phyloP scores from a whole-genome alignment of 2,888 invertebrate species.

The Suillia variegata region DNA sequence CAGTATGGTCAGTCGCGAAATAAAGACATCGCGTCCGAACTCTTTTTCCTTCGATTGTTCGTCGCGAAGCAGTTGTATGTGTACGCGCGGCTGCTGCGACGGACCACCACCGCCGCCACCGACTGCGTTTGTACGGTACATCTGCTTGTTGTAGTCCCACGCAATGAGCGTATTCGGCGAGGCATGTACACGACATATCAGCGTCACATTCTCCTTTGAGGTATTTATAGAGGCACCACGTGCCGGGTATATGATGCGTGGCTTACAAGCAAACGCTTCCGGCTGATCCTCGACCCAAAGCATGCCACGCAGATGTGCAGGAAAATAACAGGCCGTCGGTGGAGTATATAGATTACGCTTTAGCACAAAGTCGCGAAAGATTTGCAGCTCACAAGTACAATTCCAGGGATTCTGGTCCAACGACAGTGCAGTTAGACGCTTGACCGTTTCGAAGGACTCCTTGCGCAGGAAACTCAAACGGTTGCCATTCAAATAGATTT shows the following conservation, averaged over 20 bases:
- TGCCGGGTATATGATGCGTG: slow-evolving; percentile 72
- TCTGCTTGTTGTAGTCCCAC: slow-evolving; percentile 70
- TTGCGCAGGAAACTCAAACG: slow-evolving; percentile 71
- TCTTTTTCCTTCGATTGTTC: slow-evolving; percentile 54
- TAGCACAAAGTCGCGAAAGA: slow-evolving; percentile 78
- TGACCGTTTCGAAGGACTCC: slow-evolving; percentile 69
- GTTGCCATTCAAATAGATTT: slow-evolving; percentile 76
- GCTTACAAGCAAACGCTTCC: slow-evolving; percentile 81
- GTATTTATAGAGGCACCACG: slow-evolving; percentile 67
- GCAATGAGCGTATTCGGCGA: slow-evolving; percentile 77
- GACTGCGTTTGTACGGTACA: slow-evolving; percentile 35
- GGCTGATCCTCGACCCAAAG: slow-evolving; percentile 73
- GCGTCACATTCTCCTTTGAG: slow-evolving; percentile 71
- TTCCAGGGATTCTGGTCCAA: slow-evolving; percentile 85
- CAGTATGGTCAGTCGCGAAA: slow-evolving; percentile 67
- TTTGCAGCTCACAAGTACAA: slow-evolving; percentile 82
- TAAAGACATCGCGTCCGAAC: slow-evolving; percentile 48
- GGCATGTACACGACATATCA: slow-evolving; percentile 77
- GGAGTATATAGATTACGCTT: slow-evolving; percentile 76
- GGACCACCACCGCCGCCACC: slow-evolving; percentile 6
- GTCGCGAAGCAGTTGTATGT: slow-evolving; percentile 50
- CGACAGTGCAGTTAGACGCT: slow-evolving; percentile 73
- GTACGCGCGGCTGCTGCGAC: slow-evolving; percentile 39
- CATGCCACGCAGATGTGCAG: slow-evolving; percentile 70
- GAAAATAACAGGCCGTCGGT: slow-evolving; percentile 76